These are phyloP conservation scores for Lathamus discolor DNA, from an alignment of 2,113 vertebrate species.

Conservation along the genomic window DNA sequence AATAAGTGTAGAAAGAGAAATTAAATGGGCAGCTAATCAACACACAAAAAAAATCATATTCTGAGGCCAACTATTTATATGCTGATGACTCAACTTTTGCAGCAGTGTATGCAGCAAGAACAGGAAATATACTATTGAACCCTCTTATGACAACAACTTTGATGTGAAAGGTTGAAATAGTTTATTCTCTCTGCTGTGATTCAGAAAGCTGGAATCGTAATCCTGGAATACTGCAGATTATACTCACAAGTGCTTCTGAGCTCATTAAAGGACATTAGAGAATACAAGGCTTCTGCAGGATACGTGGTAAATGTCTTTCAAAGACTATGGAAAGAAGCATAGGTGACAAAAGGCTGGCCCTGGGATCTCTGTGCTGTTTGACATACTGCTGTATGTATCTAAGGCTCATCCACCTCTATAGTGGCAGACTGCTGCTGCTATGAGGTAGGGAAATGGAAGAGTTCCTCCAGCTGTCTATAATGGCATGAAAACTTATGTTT, in stretches of 20 bases:
- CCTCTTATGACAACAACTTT: background rate
- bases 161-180: background rate
- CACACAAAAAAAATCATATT: background rate
- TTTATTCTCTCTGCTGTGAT: background rate
- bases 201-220: background rate
- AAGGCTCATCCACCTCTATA: background rate
- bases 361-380: background rate
- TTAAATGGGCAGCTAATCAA: constrained; percentile 25
- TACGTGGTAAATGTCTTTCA: background rate
- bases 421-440: fast-evolving
- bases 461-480: background rate
- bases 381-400: fast-evolving
- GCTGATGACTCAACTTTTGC: constrained; percentile 42
- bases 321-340: background rate
- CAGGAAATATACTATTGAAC: constrained; percentile 43
- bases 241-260: background rate
- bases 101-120: background rate
- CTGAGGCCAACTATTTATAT: constrained; percentile 34
- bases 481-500: background rate
- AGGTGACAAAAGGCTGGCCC: background rate
- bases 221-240: background rate
- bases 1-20: constrained; percentile 30
- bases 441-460: fast-evolving
- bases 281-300: background rate
- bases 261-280: background rate